Evolutionary conservation across 2,888 invertebrate species (phyloP).

Genomic region (Calliscelio sp.): DNA sequence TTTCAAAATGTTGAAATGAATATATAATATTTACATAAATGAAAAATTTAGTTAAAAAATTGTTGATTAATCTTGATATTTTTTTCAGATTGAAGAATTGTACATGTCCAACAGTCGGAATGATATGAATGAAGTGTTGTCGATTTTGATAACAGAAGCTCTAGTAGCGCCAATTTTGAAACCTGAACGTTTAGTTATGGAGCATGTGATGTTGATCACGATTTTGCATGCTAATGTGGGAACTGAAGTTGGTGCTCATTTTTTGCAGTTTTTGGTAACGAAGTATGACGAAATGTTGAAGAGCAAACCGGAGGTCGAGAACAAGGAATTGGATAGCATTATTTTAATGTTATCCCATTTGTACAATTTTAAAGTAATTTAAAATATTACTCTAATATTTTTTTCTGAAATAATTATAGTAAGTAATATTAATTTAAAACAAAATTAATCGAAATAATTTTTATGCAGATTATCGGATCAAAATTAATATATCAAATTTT

Average conservation of each 20-base stretch:
- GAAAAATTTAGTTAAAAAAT: too few species aligned
- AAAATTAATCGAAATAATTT: background rate
- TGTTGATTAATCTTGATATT: too few species aligned
- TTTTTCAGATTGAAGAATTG: constrained; percentile 91
- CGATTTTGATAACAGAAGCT: constrained; percentile 90
- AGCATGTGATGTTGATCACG: constrained; percentile 93
- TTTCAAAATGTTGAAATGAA: too few species aligned
- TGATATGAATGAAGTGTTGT: constrained; percentile 92
- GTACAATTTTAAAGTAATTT: constrained; percentile 93
- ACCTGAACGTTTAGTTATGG: constrained; percentile 92
- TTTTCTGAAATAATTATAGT: background rate
- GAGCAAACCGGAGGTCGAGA: constrained; percentile 88
- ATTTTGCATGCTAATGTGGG: constrained; percentile 96
- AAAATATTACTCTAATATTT: background rate
- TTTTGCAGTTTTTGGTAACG: constrained; percentile 91
- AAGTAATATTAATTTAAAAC: too few species aligned
- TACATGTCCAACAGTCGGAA: constrained; percentile 93
- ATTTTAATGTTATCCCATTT: constrained; percentile 92
- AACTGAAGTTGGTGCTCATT: constrained; percentile 95
- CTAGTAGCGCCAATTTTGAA: constrained; percentile 88
- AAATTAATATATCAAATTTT: constrained; percentile 84
- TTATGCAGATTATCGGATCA: constrained; percentile 56
- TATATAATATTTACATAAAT: too few species aligned
- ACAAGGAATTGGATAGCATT: constrained; percentile 94
- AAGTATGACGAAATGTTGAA: constrained; percentile 89